Base-by-base conservation (phyloP, 1,140 invertebrate genomes). In the Holcopasites calliopsidis region DNA sequence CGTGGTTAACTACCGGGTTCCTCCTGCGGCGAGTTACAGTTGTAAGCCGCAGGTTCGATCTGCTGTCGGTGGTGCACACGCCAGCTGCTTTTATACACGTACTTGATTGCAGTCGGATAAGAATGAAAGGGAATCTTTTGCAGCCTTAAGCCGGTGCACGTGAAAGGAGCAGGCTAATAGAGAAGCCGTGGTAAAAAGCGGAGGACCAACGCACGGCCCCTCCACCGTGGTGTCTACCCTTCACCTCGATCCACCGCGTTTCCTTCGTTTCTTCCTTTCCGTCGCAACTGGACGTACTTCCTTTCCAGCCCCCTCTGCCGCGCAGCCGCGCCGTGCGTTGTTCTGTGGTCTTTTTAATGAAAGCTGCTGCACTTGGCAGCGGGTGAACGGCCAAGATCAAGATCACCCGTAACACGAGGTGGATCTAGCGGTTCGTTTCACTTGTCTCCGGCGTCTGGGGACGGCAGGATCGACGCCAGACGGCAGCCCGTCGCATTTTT, bases 81-180 rank as follows among this genome's bases (percentile, higher is more conserved):
- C 47, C 58, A 54, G 70, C 71, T 47, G 79, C 84, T 84, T 85
- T 81, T 85, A 85, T 83, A 83, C 74, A 82, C 42, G 65, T 74
- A 75, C 62, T 66, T 72, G 76, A 84, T 82, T 77, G 50, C 54
- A 79, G 62, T 55, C 23, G 80, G 72, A 83, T 84, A 82, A 85
- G 84, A 85, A 85, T 82, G 84, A 84, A 85, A 85, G 84, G 83
- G 77, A 84, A 60, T 64, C 74, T 77, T 77, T 84, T 65, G 73
- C 64, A 74, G 49, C 44, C 49, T 42, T 26, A 40, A 5, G 52
- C 26, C 11, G 40, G 35, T 35, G 55, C 62, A 62, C 62, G 82
- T 84, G 82, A 84, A 84, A 84, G 82, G 82, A 76, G 55, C 33
- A 35, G 69, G 23, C n/a, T 79, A 82, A 82, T 82, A 16, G 65